Conservation (phyloP, 2,797 vertebrate species). For the Lacerta bilineata region DNA sequence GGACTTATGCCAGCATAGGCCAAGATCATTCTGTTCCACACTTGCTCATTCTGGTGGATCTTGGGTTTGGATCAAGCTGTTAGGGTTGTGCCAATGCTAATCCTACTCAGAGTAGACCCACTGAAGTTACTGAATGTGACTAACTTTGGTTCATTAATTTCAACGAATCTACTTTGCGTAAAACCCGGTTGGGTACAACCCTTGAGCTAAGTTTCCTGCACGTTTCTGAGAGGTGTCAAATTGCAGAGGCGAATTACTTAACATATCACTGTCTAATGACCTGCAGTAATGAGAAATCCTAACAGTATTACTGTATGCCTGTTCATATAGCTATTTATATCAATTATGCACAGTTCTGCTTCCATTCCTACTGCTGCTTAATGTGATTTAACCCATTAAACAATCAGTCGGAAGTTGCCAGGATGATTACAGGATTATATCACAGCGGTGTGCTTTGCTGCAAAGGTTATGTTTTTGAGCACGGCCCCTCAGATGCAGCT, state of each 20-base stretch:
- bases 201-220: neutral
- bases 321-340: constrained; percentile 55
- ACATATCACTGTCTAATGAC: constrained; percentile 68
- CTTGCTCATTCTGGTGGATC: too few relatives aligned
- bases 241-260: constrained; percentile 66
- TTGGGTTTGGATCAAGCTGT: too few relatives aligned
- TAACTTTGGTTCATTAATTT: too few relatives aligned
- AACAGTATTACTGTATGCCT: constrained; percentile 65
- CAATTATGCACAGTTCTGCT: constrained; percentile 66
- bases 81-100: too few relatives aligned
- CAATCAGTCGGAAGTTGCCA: constrained; percentile 58
- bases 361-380: constrained; percentile 58
- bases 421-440: constrained; percentile 47
- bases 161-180: too few relatives aligned
- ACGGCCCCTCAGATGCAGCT: neutral
- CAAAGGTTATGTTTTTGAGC: constrained; percentile 1
- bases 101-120: too few relatives aligned
- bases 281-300: constrained; percentile 74
- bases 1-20: too few relatives aligned
- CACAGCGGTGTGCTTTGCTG: neutral
- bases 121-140: too few relatives aligned
- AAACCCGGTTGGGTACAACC: neutral
- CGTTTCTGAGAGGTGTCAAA: constrained; percentile 51
- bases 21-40: too few relatives aligned
- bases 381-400: constrained; percentile 65